Evolutionary conservation across 2,797 vertebrate genomes (phyloP).

Genomic region (Lithobates sylvaticus): DNA sequence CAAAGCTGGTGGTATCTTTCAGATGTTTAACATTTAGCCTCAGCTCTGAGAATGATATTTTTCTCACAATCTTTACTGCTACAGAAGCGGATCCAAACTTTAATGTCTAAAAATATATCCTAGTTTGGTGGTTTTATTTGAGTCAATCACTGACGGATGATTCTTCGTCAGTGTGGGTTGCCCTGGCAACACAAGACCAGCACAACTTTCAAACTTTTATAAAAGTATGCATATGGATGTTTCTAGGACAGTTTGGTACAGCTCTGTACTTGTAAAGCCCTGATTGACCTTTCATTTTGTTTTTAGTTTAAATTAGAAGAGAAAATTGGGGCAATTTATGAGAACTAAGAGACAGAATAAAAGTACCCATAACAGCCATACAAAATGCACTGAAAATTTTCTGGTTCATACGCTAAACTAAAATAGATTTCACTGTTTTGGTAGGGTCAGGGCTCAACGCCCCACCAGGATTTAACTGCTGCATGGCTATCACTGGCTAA

Average conservation of each 20-base stretch:
- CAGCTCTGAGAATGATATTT: neutral
- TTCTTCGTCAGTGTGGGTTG: neutral
- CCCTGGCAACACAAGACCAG: neutral
- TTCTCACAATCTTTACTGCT: neutral
- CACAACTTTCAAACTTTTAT: neutral
- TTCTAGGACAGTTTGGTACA: neutral
- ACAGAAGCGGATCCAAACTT: neutral
- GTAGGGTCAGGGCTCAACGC: neutral
- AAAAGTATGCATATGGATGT: constrained; percentile 2
- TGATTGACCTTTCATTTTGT: neutral
- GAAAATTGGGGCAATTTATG: neutral
- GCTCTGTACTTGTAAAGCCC: neutral
- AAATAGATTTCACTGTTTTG: neutral
- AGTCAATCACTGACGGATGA: neutral
- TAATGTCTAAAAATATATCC: constrained; percentile 11
- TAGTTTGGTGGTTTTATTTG: neutral
- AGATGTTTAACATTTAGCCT: constrained; percentile 8
- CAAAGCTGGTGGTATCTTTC: neutral
- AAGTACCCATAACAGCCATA: neutral
- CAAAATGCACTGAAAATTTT: neutral
- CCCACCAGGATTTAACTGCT: neutral
- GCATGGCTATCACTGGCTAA: neutral
- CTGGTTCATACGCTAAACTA: neutral
- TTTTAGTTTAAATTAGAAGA: neutral
- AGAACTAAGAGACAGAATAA: neutral